phyloP scores from a whole-genome alignment of 2,797 vertebrate genomes.

The Chelon labrosus region DNA sequence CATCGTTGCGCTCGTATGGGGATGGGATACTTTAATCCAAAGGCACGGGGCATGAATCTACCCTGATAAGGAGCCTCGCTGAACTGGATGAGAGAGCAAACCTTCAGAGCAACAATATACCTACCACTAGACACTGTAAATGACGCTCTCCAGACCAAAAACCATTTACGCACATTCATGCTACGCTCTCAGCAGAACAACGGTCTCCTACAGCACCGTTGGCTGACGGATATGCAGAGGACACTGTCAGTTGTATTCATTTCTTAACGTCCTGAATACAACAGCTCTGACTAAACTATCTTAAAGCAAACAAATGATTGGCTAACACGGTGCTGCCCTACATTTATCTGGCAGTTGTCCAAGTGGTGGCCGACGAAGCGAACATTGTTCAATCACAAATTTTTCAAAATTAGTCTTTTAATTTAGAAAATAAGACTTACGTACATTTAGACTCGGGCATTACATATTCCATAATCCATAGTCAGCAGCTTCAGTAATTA shows the following conservation, averaged over 20 bases:
- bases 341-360: constrained; percentile 1
- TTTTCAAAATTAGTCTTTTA: neutral
- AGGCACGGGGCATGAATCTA: neutral
- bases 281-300: neutral
- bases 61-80: too few species aligned
- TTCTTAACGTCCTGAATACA: neutral
- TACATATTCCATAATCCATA: neutral
- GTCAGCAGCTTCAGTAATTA: neutral
- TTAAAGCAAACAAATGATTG: constrained; percentile 1
- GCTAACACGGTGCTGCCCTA: neutral
- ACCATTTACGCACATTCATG: constrained; percentile 29
- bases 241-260: neutral
- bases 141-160: constrained; percentile 24
- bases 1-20: neutral
- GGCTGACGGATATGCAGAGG: constrained; percentile 1
- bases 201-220: neutral
- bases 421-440: neutral
- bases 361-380: neutral
- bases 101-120: constrained; percentile 1
- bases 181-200: neutral
- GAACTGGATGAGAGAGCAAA: constrained; percentile 7
- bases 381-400: neutral
- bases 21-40: constrained; percentile 2
- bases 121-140: constrained; percentile 1
- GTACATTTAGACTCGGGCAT: neutral